Evolutionary conservation across 2,113 vertebrate species (phyloP).

Genomic region (Aplodontia rufa): DNA sequence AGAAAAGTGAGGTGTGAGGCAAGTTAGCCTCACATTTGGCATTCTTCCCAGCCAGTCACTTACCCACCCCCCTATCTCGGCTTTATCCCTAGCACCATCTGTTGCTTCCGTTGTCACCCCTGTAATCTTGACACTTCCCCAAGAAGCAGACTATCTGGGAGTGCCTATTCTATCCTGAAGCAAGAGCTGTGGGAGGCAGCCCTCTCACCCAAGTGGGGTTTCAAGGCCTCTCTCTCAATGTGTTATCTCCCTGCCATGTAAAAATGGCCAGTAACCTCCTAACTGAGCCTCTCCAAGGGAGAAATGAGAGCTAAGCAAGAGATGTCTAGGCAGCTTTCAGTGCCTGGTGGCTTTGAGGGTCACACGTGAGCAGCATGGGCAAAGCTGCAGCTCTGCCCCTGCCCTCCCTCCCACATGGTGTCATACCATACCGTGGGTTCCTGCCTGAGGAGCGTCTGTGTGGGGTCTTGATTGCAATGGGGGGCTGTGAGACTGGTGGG

Average conservation of each 20-base stretch:
- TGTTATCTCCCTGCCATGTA: neutral
- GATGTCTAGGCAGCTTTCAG: neutral
- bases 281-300: neutral
- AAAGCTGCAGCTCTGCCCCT: neutral
- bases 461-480: neutral
- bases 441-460: neutral
- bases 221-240: neutral
- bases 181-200: neutral
- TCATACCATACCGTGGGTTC: neutral
- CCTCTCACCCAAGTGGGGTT: neutral
- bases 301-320: neutral
- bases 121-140: slow-evolving; percentile 73
- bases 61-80: neutral
- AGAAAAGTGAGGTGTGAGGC: slow-evolving; percentile 42
- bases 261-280: neutral
- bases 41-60: slow-evolving; percentile 53
- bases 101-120: slow-evolving; percentile 74
- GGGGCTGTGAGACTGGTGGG: neutral
- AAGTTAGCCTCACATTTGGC: slow-evolving; percentile 57
- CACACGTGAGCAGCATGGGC: neutral
- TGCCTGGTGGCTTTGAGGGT: neutral
- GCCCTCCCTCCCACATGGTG: fast-evolving
- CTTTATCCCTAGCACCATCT: slow-evolving; percentile 76
- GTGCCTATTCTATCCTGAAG: slow-evolving; percentile 28
- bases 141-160: slow-evolving; percentile 59